Conservation (phyloP, 37 sponge, comb jelly and placozoan species). For the Crambe crambe region DNA sequence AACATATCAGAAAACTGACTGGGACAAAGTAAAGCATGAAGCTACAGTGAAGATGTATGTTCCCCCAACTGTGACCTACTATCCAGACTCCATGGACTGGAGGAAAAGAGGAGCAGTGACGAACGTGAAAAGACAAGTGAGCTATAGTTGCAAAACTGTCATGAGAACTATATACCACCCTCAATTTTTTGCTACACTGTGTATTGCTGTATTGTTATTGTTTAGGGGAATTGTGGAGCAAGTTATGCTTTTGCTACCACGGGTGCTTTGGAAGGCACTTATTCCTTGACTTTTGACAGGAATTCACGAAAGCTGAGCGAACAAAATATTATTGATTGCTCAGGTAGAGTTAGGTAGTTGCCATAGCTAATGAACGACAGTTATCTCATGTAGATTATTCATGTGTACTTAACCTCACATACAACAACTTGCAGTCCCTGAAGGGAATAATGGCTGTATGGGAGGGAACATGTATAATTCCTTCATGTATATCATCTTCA, state of each 20-base stretch:
- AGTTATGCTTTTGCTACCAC: constrained; percentile 90
- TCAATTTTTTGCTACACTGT: too few relatives aligned
- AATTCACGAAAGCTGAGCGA: constrained; percentile 69
- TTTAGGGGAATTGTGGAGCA: constrained; percentile 75
- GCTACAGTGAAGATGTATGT: constrained; percentile 12
- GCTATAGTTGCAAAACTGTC: too few relatives aligned
- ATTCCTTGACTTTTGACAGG: constrained; percentile 41
- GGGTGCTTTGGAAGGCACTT: constrained; percentile 77
- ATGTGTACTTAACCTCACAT: too few relatives aligned
- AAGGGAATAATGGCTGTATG: constrained; percentile 82
- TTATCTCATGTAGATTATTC: background rate
- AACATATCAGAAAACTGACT: constrained; percentile 18
- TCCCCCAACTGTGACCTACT: background rate
- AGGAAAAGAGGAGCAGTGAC: constrained; percentile 55
- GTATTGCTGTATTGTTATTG: background rate
- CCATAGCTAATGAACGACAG: too few relatives aligned
- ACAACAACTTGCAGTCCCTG: too few relatives aligned
- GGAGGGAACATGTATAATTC: constrained; percentile 78
- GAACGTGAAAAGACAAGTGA: constrained; percentile 64
- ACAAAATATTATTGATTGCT: constrained; percentile 96
- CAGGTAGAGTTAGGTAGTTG: too few relatives aligned
- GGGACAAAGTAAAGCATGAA: background rate
- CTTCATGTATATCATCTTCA: constrained; percentile 70
- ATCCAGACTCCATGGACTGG: constrained; percentile 42
- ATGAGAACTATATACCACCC: too few relatives aligned